phyloP scores from a whole-genome alignment of 2,888 invertebrate species.

The Hymenopus coronatus region DNA sequence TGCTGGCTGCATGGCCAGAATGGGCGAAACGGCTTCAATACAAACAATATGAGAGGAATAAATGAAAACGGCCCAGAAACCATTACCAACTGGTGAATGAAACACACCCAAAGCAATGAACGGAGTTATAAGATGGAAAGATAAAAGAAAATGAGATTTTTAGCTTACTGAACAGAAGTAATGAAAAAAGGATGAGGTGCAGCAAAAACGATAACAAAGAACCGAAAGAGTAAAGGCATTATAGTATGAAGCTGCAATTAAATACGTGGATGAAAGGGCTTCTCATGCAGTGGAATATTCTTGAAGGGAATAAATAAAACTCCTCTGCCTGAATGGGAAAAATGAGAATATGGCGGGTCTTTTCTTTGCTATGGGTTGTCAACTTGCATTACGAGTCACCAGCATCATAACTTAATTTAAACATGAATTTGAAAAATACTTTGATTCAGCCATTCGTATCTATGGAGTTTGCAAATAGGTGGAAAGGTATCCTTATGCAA shows the following conservation, averaged over 20 bases:
- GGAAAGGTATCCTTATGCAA: no score
- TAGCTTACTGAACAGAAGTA: not conserved
- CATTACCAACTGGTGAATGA: not conserved
- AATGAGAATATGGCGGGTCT: no score
- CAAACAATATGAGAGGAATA: not conserved
- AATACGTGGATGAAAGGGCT: not conserved
- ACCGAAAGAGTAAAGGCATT: not conserved
- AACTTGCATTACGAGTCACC: no score
- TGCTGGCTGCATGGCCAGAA: not conserved
- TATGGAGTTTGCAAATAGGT: no score
- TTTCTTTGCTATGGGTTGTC: no score
- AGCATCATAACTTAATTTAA: no score
- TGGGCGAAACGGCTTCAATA: not conserved
- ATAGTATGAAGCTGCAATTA: not conserved
- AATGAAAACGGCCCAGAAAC: not conserved
- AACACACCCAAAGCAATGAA: not conserved
- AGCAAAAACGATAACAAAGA: not conserved
- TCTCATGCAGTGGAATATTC: not conserved
- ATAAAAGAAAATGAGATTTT: not conserved
- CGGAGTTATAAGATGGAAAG: not conserved
- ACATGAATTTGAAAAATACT: no score
- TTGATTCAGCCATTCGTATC: no score
- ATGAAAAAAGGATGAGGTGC: not conserved
- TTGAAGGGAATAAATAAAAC: no score
- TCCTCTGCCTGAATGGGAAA: no score